Evolutionary conservation across 1,140 invertebrate species (phyloP).

Genomic region (Cyclargus thomasi): DNA sequence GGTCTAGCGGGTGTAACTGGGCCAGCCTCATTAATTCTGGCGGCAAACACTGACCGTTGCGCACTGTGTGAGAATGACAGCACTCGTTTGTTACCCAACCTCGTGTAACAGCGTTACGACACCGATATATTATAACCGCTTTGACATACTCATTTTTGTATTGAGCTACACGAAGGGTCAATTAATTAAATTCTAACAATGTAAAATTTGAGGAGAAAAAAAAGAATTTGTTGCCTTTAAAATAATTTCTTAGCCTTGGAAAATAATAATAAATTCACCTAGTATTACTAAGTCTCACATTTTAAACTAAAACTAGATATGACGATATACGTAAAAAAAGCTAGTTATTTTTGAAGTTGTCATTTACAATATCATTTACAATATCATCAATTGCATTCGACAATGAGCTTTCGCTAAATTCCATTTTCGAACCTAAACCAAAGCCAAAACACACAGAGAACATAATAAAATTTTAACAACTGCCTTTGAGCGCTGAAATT

Average conservation of each 20-base stretch:
- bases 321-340: background rate
- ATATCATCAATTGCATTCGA: background rate
- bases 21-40: conserved; percentile 49
- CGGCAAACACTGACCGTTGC: conserved; percentile 39
- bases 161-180: background rate
- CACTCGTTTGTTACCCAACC: conserved; percentile 54
- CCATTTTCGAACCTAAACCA: no score
- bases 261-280: no score
- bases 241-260: no score
- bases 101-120: conserved; percentile 38
- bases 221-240: no score
- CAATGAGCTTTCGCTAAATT: background rate
- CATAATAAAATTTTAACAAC: no score
- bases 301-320: background rate
- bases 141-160: conserved; percentile 18
- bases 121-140: conserved; percentile 25
- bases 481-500: no score
- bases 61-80: conserved; percentile 53
- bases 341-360: no score
- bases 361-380: no score
- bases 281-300: no score
- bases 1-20: conserved; percentile 29
- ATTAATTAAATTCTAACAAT: background rate
- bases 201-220: no score
- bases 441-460: no score